Evolutionary conservation across 2,888 invertebrate species (phyloP), one percentile per base, ranked within the genome.

Genomic region (Taphrorychus bicolor): DNA sequence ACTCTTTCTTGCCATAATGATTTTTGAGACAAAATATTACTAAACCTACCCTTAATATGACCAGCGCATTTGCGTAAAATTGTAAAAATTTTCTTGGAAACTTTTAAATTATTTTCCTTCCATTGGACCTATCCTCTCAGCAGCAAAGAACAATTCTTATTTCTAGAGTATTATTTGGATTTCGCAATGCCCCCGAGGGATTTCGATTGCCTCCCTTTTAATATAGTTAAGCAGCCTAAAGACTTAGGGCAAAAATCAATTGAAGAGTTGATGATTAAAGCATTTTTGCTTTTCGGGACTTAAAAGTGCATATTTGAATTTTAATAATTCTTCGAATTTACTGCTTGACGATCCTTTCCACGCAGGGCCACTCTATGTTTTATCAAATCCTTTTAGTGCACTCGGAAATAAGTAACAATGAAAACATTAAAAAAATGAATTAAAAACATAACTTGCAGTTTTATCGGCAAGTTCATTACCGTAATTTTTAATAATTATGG

Each of bases 171-270:
- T 56, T 57, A 45, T 59, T 61, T 42, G 22, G 52, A 52, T 52
- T 19, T 7, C 14, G 3, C 19, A 52, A 19, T 52, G 23, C 54
- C 54, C 32, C 11, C 9, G 40, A 54, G 54, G 17, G 14, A 32
- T 17, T 32, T 11, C 54, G 41, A 45, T 18, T 24, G 19, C 32
- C 60, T 69, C 41, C 57, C 56, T 64, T 69, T 69, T 69, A 65
- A 69, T 69, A 64, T 24, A 62, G 67, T 67, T 62, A 67, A 67
- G 62, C 61, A 45, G 67, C 52, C 67, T 67, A 67, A 57, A 62
- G 67, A 57, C 62, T 67, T 67, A 62, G 49, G 49, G 62, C 41
- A 52, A 17, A 62, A 67, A 67, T 67, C 67, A 62, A 23, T 67
- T 57, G 57, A 51, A 42, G 62, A 32, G 32, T 32, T 32, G 32